Conservation (phyloP, 1,140 invertebrate genomes). For the Drosophila albomicans region DNA sequence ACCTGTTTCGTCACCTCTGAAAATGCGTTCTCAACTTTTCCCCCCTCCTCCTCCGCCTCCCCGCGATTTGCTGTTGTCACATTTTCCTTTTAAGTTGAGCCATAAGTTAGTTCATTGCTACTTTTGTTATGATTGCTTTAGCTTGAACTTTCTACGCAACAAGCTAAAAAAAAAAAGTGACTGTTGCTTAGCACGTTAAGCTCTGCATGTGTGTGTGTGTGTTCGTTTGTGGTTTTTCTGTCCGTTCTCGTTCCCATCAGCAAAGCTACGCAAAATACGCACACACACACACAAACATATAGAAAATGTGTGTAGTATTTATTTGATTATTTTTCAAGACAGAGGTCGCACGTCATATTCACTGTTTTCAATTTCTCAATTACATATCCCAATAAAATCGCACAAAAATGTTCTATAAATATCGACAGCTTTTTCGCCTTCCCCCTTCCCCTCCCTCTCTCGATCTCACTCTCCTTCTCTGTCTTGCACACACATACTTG, state of each 20-base stretch:
- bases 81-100: constrained; percentile 8
- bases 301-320: not conserved
- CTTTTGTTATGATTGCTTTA: constrained; percentile 8
- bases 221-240: constrained; percentile 13
- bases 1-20: not conserved
- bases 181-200: constrained; percentile 7
- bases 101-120: constrained; percentile 5
- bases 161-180: not conserved
- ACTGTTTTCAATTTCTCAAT: constrained; percentile 42
- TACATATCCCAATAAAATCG: constrained; percentile 55
- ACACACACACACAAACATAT: not conserved
- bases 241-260: constrained; percentile 21
- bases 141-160: constrained; percentile 20
- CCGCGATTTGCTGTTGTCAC: not conserved
- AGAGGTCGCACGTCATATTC: constrained; percentile 39
- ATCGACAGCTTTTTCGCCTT: constrained; percentile 32
- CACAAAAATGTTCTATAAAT: constrained; percentile 53
- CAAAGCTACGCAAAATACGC: constrained; percentile 16
- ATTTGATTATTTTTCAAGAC: constrained; percentile 3
- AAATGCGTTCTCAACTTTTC: not conserved
- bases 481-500: constrained; percentile 1
- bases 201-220: not conserved
- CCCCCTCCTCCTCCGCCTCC: not conserved
- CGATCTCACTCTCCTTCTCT: not conserved
- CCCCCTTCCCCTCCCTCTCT: too few species aligned